Evolutionary conservation across 2,888 invertebrate genomes (phyloP).

Genomic region (Plagodis pulveraria): DNA sequence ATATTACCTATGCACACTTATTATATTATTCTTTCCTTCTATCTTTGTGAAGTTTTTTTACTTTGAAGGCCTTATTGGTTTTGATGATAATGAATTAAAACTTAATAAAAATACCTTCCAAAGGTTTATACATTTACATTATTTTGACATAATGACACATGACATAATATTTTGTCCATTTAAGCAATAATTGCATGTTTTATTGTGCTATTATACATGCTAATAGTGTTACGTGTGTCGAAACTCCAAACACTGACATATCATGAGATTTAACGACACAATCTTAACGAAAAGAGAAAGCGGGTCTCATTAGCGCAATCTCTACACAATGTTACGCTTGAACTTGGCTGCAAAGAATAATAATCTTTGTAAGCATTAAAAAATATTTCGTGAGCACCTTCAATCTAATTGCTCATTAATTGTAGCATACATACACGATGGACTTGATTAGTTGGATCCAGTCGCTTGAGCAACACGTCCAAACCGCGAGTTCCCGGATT

Average conservation of each 20-base stretch:
- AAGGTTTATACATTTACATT: neutral
- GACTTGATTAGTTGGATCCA: no score
- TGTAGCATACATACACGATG: no score
- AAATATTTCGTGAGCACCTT: no score
- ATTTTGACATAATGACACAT: neutral
- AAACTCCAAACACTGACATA: conserved; percentile 16
- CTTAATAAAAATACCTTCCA: neutral
- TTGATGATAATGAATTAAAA: neutral
- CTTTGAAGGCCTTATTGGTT: no score
- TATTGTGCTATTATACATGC: conserved; percentile 13
- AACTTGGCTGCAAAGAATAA: conserved; percentile 16
- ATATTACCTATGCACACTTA: no score
- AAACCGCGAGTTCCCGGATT: no score
- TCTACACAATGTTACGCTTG: conserved; percentile 18
- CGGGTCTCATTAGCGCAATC: conserved; percentile 50
- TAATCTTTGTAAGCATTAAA: no score
- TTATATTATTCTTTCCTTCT: no score
- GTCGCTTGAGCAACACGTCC: no score
- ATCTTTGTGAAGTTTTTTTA: no score
- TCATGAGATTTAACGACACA: conserved; percentile 25
- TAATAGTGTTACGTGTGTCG: conserved; percentile 16
- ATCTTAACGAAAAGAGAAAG: conserved; percentile 46
- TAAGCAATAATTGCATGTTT: conserved; percentile 5
- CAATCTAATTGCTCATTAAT: no score
- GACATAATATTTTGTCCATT: neutral